Conservation (phyloP, 2,797 vertebrate species). For the Arctocebus calabarensis region DNA sequence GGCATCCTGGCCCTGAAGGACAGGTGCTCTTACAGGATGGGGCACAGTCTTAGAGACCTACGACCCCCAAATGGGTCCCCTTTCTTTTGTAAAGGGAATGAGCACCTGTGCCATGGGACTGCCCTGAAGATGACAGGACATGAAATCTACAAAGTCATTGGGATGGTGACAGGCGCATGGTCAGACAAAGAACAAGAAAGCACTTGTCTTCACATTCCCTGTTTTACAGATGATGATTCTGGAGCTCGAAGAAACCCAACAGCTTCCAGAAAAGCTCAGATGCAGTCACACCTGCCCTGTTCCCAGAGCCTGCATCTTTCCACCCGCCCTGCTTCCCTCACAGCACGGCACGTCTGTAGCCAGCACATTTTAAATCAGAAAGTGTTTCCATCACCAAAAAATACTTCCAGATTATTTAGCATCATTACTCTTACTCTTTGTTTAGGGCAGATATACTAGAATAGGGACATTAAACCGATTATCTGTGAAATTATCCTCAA, state of each 20-base stretch:
- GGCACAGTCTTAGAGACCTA: not conserved
- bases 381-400: not conserved
- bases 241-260: not conserved
- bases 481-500: conserved; percentile 44
- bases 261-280: not conserved
- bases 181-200: not conserved
- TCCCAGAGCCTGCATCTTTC: not conserved
- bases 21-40: not conserved
- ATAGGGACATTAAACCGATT: conserved; percentile 13
- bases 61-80: not conserved
- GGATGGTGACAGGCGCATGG: not conserved
- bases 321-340: not conserved
- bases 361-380: not conserved
- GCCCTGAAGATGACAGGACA: not conserved
- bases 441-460: not conserved
- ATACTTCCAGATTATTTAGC: not conserved
- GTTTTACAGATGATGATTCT: not conserved
- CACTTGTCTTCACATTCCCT: not conserved
- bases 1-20: not conserved
- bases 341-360: not conserved
- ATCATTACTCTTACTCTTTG: not conserved
- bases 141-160: not conserved
- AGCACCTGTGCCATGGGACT: not conserved
- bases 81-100: not conserved
- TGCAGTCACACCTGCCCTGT: not conserved